Evolutionary conservation across 2,888 invertebrate species (phyloP), one percentile per base, ranked within the genome.

Genomic region (Plagodis pulveraria): DNA sequence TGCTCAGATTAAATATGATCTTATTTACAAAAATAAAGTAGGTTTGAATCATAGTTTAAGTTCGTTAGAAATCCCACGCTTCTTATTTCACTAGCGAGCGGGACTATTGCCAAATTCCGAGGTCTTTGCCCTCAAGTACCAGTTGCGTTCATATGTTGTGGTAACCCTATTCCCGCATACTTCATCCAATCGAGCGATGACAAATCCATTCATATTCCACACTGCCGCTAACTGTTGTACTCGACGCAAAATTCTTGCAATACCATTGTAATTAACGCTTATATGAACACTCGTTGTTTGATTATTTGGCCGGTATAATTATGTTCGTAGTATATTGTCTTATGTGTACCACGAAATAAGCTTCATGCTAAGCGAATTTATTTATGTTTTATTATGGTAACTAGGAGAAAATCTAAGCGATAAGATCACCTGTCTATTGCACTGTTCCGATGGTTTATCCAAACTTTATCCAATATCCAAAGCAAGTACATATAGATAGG

Each of bases 111-210:
- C 48, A 48, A 48, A 42, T 44, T 12, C 32, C 52, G 58, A 12
- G 52, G 43, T 52, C 42, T 58, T 46, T 50, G 58, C 44, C 46
- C 53, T 41, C 40, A 34, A 54, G 46, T 58, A 54, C 58, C 50
- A 46, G 22, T 46, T 50, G 38, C 6, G 36, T 12, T 6, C 32
- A 34, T 44, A 45, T 45, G 41, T 56, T 58, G 54, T 65, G 62
- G 58, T 53, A 84, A 85, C 84, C 83, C 86, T 86, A 85, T 83
- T 84, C 87, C 89, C 84, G 82, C 87, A 88, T 89, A 83, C 84
- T 86, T 87, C 83, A 80, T 75, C 87, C 85, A 89, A 90, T 91
- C 84, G 85, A 87, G 91, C 88, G 88, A 88, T 90, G 91, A 91
- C 91, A 88, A 86, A 84, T 81, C 83, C 88, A 89, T 89, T 89